Evolutionary conservation across 1,140 invertebrate species (phyloP).

Genomic region (Calephelis virginiensis): DNA sequence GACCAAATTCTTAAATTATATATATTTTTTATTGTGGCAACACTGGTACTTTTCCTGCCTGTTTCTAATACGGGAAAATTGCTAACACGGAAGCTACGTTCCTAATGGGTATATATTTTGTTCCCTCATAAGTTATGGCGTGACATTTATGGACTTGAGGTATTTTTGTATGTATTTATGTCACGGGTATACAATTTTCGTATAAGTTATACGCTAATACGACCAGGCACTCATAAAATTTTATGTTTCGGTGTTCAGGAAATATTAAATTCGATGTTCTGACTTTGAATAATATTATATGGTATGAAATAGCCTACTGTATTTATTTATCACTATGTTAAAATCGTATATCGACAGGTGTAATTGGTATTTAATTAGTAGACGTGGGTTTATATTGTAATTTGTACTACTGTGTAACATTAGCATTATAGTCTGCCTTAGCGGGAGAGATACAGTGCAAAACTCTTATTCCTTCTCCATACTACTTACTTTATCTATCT

Average conservation of each 20-base stretch:
- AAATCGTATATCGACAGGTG: background rate
- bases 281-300: slow-evolving; percentile 28
- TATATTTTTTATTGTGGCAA: no score
- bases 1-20: no score
- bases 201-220: slow-evolving; percentile 21
- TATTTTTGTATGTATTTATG: slow-evolving; percentile 7
- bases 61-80: background rate
- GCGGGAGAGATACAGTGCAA: no score
- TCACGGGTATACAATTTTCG: background rate
- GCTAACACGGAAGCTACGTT: background rate
- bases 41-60: no score
- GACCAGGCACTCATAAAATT: slow-evolving; percentile 31
- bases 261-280: slow-evolving; percentile 31
- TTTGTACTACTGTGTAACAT: no score
- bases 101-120: background rate
- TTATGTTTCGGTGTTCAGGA: slow-evolving; percentile 31
- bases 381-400: no score
- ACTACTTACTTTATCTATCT: no score
- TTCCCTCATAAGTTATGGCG: background rate
- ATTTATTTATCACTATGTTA: background rate
- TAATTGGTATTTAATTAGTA: background rate
- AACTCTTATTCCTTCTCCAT: no score
- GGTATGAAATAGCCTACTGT: slow-evolving; percentile 18
- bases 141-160: background rate
- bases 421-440: no score